Percentiles rank a stretch among this genome's conserved stretches.
Evolutionary conservation across 2,797 vertebrate genomes (phyloP).

Genomic region (Chiroxiphia lanceolata): DNA sequence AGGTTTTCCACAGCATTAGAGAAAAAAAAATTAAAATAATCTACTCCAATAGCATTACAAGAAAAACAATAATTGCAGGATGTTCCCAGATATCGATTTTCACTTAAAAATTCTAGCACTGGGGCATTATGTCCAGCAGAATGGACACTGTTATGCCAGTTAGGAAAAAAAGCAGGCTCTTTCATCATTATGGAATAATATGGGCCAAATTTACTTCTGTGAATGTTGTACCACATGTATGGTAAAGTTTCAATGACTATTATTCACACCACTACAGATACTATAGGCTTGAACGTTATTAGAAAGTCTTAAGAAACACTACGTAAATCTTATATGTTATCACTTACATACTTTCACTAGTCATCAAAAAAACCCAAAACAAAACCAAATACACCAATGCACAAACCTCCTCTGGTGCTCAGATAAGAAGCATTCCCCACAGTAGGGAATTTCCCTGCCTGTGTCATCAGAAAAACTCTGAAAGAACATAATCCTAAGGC

Average conservation of each 20-base stretch:
- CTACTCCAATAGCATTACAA: background rate
- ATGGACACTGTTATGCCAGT: background rate
- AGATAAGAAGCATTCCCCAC: background rate
- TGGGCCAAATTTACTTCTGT: background rate
- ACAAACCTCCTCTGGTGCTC: background rate
- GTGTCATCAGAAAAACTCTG: background rate
- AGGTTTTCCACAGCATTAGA: background rate
- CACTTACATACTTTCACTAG: background rate
- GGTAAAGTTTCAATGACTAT: background rate
- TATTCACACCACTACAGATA: background rate
- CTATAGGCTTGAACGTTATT: background rate
- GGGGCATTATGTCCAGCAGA: background rate
- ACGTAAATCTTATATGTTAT: background rate
- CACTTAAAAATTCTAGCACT: background rate
- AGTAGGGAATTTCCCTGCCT: background rate
- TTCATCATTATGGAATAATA: background rate
- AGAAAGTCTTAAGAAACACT: background rate
- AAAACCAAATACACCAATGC: background rate
- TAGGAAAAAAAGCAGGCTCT: background rate
- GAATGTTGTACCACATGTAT: background rate
- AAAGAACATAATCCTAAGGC: background rate
- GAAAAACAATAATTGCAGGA: background rate
- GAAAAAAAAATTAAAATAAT: background rate
- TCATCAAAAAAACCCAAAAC: fast-evolving
- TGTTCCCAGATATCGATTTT: background rate